Conservation (phyloP, 2,797 vertebrate genomes). For the Phalloptychus januarius region DNA sequence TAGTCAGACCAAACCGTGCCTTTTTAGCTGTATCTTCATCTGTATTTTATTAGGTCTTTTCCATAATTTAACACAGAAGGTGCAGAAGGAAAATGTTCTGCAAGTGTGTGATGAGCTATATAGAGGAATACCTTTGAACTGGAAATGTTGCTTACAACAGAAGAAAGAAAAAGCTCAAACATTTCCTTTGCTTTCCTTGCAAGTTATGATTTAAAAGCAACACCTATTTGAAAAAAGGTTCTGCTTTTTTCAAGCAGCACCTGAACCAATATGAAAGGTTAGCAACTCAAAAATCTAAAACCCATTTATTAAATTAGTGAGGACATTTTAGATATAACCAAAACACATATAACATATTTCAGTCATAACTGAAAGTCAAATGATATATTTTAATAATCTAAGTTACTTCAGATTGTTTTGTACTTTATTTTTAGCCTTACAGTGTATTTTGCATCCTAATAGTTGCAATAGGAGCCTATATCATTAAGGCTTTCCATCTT, state of each 20-base stretch:
- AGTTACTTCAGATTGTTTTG: background rate
- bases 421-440: background rate
- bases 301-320: background rate
- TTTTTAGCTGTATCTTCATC: background rate
- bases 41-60: background rate
- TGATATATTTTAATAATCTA: background rate
- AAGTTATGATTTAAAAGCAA: background rate
- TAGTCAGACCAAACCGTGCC: background rate
- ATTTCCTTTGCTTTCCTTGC: background rate
- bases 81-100: background rate
- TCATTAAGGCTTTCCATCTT: background rate
- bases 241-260: no score
- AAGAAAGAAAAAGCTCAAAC: background rate
- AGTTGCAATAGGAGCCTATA: background rate
- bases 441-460: background rate
- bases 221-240: background rate
- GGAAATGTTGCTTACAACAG: background rate
- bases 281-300: background rate
- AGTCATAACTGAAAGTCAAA: background rate
- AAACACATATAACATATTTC: background rate
- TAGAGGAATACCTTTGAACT: background rate
- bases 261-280: background rate
- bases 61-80: background rate
- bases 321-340: background rate
- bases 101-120: background rate